Evolutionary conservation across 2,797 vertebrate species (phyloP).

Genomic region (Tiaroga cobitis): DNA sequence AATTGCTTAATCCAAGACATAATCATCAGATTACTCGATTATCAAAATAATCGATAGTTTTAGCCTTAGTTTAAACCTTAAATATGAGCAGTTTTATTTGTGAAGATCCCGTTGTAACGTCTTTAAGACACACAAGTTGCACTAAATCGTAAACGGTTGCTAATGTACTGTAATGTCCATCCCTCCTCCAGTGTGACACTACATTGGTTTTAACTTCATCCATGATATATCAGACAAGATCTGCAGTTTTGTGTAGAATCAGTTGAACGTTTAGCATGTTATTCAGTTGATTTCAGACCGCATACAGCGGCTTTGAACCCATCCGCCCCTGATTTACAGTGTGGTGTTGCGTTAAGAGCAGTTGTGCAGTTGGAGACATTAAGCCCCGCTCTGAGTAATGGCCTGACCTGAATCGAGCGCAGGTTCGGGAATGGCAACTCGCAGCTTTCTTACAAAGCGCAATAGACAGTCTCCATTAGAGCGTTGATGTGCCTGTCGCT

Average conservation of each 20-base stretch:
- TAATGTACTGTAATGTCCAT: not conserved
- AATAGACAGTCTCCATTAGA: not conserved
- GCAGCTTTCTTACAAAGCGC: not conserved
- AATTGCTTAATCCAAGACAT: too few species aligned
- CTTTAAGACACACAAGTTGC: too few species aligned
- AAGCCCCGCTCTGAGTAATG: constrained; percentile 1
- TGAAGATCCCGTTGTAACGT: too few species aligned
- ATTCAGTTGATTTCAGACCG: not conserved
- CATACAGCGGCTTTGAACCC: not conserved
- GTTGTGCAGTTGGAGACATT: not conserved
- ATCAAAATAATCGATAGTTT: too few species aligned
- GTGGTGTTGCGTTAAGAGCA: not conserved
- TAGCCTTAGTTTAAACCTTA: too few species aligned
- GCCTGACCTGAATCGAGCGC: not conserved
- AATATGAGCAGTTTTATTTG: too few species aligned
- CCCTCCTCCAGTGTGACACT: not conserved
- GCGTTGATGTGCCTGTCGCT: not conserved
- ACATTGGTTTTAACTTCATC: not conserved
- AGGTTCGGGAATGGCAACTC: not conserved
- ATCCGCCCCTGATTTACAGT: not conserved
- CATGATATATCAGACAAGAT: not conserved
- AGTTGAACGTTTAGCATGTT: not conserved
- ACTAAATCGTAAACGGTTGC: too few species aligned
- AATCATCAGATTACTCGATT: too few species aligned
- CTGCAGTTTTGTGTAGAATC: not conserved